Conservation (phyloP, 2,888 invertebrate genomes). For the Scaeva pyrastri region DNA sequence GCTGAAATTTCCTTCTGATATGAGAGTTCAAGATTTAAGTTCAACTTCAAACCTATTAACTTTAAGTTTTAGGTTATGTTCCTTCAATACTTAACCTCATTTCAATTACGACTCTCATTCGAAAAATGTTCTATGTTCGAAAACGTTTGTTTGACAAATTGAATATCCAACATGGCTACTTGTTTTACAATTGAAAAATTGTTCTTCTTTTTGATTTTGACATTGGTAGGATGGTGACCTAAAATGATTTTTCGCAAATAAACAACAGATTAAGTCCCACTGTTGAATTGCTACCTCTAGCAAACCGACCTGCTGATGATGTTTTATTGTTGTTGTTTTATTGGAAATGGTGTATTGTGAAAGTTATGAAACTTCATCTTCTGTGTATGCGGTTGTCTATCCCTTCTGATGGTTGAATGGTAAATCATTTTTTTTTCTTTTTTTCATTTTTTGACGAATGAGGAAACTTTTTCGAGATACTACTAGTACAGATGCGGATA, state of each 20-base stretch:
- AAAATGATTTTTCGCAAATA: neutral
- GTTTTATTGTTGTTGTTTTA: neutral
- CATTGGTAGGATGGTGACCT: no score
- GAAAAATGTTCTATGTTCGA: no score
- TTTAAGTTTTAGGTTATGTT: no score
- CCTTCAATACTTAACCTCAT: no score
- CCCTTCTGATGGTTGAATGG: slow-evolving; percentile 65
- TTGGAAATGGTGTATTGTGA: slow-evolving; percentile 53
- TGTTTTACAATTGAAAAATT: no score
- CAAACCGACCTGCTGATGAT: slow-evolving; percentile 20
- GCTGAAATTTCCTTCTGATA: no score
- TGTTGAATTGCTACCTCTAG: neutral
- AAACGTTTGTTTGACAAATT: no score
- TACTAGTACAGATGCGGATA: slow-evolving; percentile 18
- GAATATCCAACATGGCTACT: no score
- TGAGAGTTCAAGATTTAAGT: no score
- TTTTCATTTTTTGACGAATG: slow-evolving; percentile 56
- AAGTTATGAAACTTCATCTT: slow-evolving; percentile 66
- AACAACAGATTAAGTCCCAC: neutral
- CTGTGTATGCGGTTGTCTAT: slow-evolving; percentile 33
- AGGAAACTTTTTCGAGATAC: slow-evolving; percentile 50
- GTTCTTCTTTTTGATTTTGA: no score
- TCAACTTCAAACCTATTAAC: no score
- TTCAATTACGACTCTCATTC: no score
- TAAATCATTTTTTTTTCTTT: slow-evolving; percentile 38